Percentiles rank a stretch among this genome's conserved stretches.
These are phyloP conservation scores for Platerodrilus igneus DNA, from an alignment of 2,888 invertebrate genomes.

Conservation along the genomic window DNA sequence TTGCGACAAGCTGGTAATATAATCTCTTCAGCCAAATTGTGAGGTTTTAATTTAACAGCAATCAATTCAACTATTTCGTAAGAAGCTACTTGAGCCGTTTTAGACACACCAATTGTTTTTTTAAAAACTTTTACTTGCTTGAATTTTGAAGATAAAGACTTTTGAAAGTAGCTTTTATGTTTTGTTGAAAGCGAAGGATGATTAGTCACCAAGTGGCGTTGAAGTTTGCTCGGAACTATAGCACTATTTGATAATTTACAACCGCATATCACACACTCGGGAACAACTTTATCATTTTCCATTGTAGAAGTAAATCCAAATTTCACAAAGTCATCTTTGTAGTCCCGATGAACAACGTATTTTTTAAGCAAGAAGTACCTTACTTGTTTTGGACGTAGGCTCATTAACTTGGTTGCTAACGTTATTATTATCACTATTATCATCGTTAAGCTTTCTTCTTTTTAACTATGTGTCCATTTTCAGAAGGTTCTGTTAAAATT, in stretches of 20 bases:
- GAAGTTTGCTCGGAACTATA: no score
- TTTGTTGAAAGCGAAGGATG: no score
- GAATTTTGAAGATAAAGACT: no score
- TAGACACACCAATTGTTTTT: constrained; percentile 15
- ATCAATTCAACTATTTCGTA: constrained; percentile 21
- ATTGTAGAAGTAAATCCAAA: no score
- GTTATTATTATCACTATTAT: constrained; percentile 6
- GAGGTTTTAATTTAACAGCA: constrained; percentile 16
- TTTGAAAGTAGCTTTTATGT: no score
- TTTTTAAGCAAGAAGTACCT: constrained; percentile 4
- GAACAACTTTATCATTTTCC: no score
- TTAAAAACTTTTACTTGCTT: constrained; percentile 20
- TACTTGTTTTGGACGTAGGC: no score
- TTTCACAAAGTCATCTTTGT: constrained; percentile 2
- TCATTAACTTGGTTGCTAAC: no score
- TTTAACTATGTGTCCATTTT: constrained; percentile 9
- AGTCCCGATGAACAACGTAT: constrained; percentile 10
- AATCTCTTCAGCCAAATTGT: constrained; percentile 16
- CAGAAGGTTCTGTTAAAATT: constrained; percentile 9
- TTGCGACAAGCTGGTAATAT: constrained; percentile 15
- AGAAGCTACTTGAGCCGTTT: constrained; percentile 19
- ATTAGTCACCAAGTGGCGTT: no score
- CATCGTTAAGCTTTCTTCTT: constrained; percentile 10
- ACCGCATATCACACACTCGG: constrained; percentile 10
- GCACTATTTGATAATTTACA: constrained; percentile 16